Percentiles rank a stretch among this genome's conserved stretches.
Evolutionary conservation across 1,140 invertebrate genomes (phyloP).

Genomic region (Ceratitis capitata): DNA sequence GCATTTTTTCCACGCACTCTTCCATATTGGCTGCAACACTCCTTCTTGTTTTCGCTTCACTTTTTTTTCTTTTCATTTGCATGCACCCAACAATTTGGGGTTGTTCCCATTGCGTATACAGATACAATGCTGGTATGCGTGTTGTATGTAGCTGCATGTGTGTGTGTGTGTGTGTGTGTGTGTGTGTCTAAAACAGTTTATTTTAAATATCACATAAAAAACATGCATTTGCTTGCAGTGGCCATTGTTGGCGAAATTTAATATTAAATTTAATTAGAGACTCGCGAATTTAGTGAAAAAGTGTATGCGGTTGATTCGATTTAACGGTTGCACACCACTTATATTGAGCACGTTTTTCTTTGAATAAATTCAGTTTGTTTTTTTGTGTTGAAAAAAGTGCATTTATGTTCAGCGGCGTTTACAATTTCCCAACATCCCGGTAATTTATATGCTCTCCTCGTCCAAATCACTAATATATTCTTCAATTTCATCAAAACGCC

Average conservation of each 20-base stretch:
- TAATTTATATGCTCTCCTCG: too few relatives aligned
- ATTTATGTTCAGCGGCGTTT: too few relatives aligned
- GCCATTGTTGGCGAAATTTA: neutral
- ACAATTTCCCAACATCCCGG: too few relatives aligned
- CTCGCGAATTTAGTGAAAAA: slow-evolving; percentile 6
- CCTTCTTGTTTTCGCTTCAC: neutral
- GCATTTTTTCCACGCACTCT: slow-evolving; percentile 30
- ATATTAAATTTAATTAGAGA: slow-evolving; percentile 26
- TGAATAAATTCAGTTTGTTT: too few relatives aligned
- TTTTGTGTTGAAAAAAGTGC: too few relatives aligned
- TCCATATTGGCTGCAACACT: neutral
- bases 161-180: neutral
- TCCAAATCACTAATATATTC: too few relatives aligned
- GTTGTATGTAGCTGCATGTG: neutral
- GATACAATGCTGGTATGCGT: too few relatives aligned
- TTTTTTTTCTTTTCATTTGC: neutral
- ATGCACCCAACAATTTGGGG: neutral
- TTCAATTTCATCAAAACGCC: too few relatives aligned
- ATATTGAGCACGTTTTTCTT: too few relatives aligned
- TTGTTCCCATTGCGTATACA: neutral
- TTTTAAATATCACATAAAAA: slow-evolving; percentile 27
- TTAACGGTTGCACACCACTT: too few relatives aligned
- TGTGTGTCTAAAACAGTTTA: slow-evolving; percentile 24
- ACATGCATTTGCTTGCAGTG: neutral
- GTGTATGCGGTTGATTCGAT: neutral